A percentile compares a stretch with the other conserved stretches of the same genome.
Evolutionary conservation across 2,888 invertebrate genomes (phyloP).

Genomic region (Cephus pulcher): DNA sequence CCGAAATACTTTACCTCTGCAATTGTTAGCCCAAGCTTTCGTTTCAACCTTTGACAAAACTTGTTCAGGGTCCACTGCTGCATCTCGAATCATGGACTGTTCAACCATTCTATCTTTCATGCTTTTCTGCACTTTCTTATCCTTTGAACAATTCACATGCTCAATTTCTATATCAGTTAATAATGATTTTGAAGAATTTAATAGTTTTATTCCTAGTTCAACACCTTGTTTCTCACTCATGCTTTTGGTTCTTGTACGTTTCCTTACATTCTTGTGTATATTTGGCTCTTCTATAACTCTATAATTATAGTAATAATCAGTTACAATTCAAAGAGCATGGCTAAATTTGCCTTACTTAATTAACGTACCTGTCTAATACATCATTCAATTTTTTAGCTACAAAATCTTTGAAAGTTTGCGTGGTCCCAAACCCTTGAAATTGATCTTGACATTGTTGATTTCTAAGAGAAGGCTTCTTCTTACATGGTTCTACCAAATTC

Average conservation of each 20-base stretch:
- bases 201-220: conserved; percentile 44
- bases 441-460: conserved; percentile 29
- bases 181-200: conserved; percentile 38
- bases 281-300: conserved; percentile 6
- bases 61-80: conserved; percentile 42
- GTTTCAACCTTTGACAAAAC: conserved; percentile 49
- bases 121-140: not conserved
- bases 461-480: conserved; percentile 26
- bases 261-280: conserved; percentile 8
- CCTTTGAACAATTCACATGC: conserved; percentile 1
- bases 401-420: conserved; percentile 43
- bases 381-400: conserved; percentile 51
- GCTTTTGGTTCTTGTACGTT: conserved; percentile 4
- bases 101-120: conserved; percentile 13
- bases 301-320: not conserved
- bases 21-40: conserved; percentile 45
- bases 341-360: too few relatives aligned
- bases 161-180: conserved; percentile 19
- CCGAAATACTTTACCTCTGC: conserved; percentile 45
- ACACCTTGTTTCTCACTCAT: conserved; percentile 13
- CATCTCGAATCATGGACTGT: conserved; percentile 41
- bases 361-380: conserved; percentile 45
- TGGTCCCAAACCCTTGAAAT: conserved; percentile 46
- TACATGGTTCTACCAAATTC: not conserved
- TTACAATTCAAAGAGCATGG: too few relatives aligned